These are phyloP conservation scores for Ivindomyrus marchei DNA, from an alignment of 2,113 vertebrate species.

Conservation along the genomic window DNA sequence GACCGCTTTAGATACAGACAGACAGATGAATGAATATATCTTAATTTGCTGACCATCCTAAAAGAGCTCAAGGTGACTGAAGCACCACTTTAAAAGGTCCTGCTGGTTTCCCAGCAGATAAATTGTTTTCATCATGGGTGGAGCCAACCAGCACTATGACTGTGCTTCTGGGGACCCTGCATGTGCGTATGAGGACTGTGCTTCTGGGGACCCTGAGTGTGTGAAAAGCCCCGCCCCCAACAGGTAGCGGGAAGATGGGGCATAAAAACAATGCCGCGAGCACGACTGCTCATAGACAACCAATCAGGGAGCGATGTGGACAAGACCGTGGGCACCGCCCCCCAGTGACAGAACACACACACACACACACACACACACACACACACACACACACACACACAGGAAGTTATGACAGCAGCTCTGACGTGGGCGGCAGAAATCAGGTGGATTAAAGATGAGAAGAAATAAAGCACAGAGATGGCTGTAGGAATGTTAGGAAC, in stretches of 20 bases:
- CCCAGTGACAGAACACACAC: not conserved
- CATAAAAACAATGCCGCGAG: not conserved
- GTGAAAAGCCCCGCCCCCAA: not conserved
- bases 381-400: slow-evolving; percentile 28
- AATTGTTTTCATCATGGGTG: not conserved
- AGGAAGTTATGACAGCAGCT: slow-evolving; percentile 5
- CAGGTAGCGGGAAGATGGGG: not conserved
- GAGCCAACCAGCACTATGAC: not conserved
- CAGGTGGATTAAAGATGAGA: not conserved
- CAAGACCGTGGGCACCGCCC: not conserved
- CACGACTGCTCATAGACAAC: not conserved
- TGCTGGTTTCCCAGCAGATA: not conserved
- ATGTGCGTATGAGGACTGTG: not conserved
- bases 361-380: slow-evolving; percentile 28
- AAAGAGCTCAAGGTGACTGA: not conserved
- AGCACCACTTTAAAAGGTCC: not conserved
- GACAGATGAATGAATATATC: not conserved
- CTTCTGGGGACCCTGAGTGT: not conserved
- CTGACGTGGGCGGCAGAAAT: slow-evolving; percentile 2
- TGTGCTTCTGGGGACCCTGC: not conserved
- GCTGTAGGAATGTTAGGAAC: slow-evolving; percentile 47
- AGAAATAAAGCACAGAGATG: slow-evolving; percentile 37
- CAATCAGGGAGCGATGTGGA: not conserved
- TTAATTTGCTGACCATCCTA: not conserved
- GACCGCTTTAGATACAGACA: not conserved